A percentile compares a stretch with the other conserved stretches of the same genome.
phyloP scores from a whole-genome alignment of 2,888 invertebrate genomes.

The Aporophyla lueneburgensis region DNA sequence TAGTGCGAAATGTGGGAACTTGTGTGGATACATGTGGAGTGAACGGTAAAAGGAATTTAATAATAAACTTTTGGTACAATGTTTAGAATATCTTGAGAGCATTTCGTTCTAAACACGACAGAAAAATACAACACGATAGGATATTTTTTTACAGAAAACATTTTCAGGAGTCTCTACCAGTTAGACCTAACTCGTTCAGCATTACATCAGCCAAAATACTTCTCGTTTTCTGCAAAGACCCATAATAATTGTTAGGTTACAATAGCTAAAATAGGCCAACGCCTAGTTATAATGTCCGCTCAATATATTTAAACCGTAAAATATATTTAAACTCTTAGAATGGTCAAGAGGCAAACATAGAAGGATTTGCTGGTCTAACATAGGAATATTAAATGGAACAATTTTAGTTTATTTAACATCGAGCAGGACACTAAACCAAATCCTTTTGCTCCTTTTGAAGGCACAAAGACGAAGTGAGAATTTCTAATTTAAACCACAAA shows the following conservation, averaged over 20 bases:
- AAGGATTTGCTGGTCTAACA: neutral
- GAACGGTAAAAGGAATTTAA: slow-evolving; percentile 47
- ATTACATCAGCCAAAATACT: neutral
- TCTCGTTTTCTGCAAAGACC: neutral
- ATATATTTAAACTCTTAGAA: neutral
- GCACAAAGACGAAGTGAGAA: slow-evolving; percentile 45
- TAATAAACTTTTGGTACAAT: neutral
- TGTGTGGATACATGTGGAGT: slow-evolving; percentile 28
- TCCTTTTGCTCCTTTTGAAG: slow-evolving; percentile 26
- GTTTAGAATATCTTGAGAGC: neutral
- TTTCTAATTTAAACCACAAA: slow-evolving; percentile 47
- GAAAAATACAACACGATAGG: neutral
- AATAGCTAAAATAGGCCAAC: neutral
- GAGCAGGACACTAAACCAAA: slow-evolving; percentile 5
- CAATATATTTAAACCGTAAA: neutral
- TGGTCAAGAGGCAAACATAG: neutral
- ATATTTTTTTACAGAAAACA: neutral
- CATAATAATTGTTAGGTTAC: too few relatives aligned
- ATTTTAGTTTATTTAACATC: slow-evolving; percentile 25
- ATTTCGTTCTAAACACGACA: neutral
- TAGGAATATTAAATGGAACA: neutral
- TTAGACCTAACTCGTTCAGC: neutral
- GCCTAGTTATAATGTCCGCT: neutral
- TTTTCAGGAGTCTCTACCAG: neutral
- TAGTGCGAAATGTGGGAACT: slow-evolving; percentile 48